Base-by-base conservation (phyloP, 2,888 invertebrate species). In the Tetramorium bicarinatum region DNA sequence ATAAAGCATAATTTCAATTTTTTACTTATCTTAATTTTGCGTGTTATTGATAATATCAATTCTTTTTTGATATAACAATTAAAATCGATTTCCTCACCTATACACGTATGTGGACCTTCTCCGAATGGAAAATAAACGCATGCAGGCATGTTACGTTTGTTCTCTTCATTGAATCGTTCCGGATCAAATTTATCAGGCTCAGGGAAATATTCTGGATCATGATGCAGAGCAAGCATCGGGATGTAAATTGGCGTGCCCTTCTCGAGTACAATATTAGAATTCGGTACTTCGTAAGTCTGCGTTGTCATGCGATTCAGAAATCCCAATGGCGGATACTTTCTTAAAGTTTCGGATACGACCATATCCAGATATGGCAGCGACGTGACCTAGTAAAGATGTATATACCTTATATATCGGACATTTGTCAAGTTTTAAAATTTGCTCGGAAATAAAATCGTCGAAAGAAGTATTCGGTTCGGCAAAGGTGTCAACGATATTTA, bases 171-270 rank as follows among this genome's bases (percentile, higher is more conserved):
- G 88, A 95, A 95, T 76, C 95, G 89, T 56, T 95, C 94, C 0
- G 95, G 95, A 88, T 95, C 93, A 85, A 93, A 95, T 81, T 91
- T 91, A 0, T 94, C 85, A 0, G 95, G 95, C 52, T 95, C 90
- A 0, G 95, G 93, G 80, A 91, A 95, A 83, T 94, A 94, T 62
- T 93, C 81, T 0, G 93, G 90, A 86, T 95, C 95, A 34, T 91
- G 92, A 41, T 95, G 95, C 15, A 95, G 56, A 0, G 93, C 94
- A 2, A 87, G 82, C 69, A 95, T 88, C 0, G 95, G 93, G 29
- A 95, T 92, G 2, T 91, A 84, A 0, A 95, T 87, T 0, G 93
- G 91, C 9, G 91, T 93, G 2, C 94, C 95, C 79, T 94, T 92
- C 59, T 94, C 90, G 11, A 95, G 56, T 0, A 89, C 67, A 7